These are phyloP conservation scores for Protobothrops flavoviridis DNA, from an alignment of 2,113 vertebrate genomes.

Conservation along the genomic window DNA sequence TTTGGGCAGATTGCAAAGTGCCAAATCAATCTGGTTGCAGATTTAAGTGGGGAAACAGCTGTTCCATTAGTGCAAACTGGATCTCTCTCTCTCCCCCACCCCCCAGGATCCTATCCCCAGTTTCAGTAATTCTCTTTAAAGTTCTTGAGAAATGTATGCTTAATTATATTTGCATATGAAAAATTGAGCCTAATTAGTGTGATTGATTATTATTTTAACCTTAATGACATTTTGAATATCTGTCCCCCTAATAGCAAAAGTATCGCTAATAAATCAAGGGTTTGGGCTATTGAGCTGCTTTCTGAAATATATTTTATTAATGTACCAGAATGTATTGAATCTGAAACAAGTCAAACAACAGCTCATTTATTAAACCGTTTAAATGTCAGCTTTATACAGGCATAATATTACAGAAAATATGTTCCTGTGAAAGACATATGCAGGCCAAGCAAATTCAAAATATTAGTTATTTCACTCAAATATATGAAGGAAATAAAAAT, in stretches of 20 bases:
- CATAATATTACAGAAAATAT: constrained; percentile 71
- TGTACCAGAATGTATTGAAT: constrained; percentile 75
- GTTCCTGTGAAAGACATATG: constrained; percentile 64
- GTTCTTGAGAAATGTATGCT: constrained; percentile 74
- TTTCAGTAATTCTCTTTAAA: constrained; percentile 76
- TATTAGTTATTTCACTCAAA: constrained; percentile 72
- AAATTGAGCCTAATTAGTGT: constrained; percentile 81
- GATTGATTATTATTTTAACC: constrained; percentile 86
- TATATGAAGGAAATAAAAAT: constrained; percentile 78
- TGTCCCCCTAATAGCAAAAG: constrained; percentile 75
- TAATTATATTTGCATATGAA: constrained; percentile 86
- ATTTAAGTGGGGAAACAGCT: constrained; percentile 47
- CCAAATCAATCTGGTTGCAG: constrained; percentile 67
- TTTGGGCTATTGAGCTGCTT: constrained; percentile 72
- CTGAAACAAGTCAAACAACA: constrained; percentile 78
- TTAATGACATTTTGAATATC: constrained; percentile 80
- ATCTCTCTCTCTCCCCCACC: not conserved
- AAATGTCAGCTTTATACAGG: constrained; percentile 75
- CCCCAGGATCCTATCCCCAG: constrained; percentile 41
- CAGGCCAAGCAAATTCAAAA: constrained; percentile 65
- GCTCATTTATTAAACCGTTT: constrained; percentile 78
- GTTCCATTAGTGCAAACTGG: constrained; percentile 67
- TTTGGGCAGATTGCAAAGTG: constrained; percentile 5
- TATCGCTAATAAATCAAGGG: constrained; percentile 76
- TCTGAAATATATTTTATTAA: constrained; percentile 78